Evolutionary conservation across 2,113 vertebrate genomes (phyloP), one percentile per base, ranked within the genome.

Genomic region (Mus pahari): DNA sequence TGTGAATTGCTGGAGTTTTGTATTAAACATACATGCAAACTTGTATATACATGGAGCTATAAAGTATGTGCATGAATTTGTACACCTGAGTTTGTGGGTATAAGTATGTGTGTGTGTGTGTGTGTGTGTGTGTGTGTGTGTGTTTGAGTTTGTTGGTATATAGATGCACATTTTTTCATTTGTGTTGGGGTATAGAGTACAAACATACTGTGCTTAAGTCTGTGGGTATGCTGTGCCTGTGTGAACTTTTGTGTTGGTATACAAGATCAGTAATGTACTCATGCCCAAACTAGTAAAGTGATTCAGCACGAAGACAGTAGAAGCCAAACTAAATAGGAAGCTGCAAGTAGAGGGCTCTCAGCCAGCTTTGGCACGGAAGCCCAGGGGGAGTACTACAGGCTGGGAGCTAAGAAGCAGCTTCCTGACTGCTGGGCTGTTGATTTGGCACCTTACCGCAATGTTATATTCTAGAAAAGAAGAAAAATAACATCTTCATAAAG

Each of bases 381-480:
- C 77, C 64, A 42, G 66, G 36, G 82, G 28, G 62, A 78, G 28
- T 2, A 55, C 42, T n/a, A 8, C 12, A 31, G 87, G 39, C 64
- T 16, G 58, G 73, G 50, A 50, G 79, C 48, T 48, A 48, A 48
- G 62, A 74, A 95, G 78, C 5, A 24, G 71, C 89, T 92, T 92
- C 92, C 71, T 77, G 82, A 95, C 82, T 95, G 87, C 77, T 33
- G 74, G 64, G 73, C 53, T 95, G 75, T 79, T 71, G 66, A 90
- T 81, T 92, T 95, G 94, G 90, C 86, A 92, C 89, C 64, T 78
- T 92, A 83, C 77, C 66, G 17, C 70, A 79, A 89, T 20, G n/a
- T 68, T 89, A 16, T 36, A 70, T 95, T 95, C 94, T 50, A 92
- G 88, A 94, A 95, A 81, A 94, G 53, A 26, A 77, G 42, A 89